Conservation (phyloP, 2,113 vertebrate species). For the Etheostoma spectabile region DNA sequence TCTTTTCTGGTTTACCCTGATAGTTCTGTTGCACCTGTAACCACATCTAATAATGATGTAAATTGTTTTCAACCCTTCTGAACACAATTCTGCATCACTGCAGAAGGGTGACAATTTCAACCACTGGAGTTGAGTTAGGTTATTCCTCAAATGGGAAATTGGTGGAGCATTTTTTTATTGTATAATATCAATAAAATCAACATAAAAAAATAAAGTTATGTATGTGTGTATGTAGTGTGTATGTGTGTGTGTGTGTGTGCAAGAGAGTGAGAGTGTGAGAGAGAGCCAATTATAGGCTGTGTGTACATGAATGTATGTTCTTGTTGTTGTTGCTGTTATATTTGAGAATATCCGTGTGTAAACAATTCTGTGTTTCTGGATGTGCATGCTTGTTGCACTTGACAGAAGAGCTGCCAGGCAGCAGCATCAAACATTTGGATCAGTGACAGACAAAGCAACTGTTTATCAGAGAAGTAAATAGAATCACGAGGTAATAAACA, state of each 20-base stretch:
- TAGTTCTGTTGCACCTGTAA: neutral
- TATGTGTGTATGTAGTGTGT: no score
- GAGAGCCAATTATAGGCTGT: neutral
- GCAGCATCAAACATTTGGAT: conserved; percentile 71
- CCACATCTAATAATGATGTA: neutral
- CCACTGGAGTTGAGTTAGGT: neutral
- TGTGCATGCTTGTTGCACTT: conserved; percentile 49
- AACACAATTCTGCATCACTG: neutral
- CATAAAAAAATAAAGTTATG: neutral
- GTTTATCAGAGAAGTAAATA: conserved; percentile 67
- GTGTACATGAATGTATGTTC: conserved; percentile 8
- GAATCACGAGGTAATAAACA: conserved; percentile 46
- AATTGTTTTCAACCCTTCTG: neutral
- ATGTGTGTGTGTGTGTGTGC: neutral
- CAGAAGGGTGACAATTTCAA: neutral
- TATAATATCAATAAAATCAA: no score
- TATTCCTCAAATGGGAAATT: no score
- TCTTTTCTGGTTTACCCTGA: neutral
- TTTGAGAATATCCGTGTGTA: conserved; percentile 29
- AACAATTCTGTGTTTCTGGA: conserved; percentile 56
- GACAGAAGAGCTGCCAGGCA: conserved; percentile 69
- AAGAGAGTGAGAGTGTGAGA: neutral
- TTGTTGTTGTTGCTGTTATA: neutral
- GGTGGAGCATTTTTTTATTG: no score
- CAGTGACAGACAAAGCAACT: conserved; percentile 67